A percentile compares a stretch with the other conserved stretches of the same genome.
phyloP scores from a whole-genome alignment of 2,888 invertebrate species.

The Oscheius sp. region DNA sequence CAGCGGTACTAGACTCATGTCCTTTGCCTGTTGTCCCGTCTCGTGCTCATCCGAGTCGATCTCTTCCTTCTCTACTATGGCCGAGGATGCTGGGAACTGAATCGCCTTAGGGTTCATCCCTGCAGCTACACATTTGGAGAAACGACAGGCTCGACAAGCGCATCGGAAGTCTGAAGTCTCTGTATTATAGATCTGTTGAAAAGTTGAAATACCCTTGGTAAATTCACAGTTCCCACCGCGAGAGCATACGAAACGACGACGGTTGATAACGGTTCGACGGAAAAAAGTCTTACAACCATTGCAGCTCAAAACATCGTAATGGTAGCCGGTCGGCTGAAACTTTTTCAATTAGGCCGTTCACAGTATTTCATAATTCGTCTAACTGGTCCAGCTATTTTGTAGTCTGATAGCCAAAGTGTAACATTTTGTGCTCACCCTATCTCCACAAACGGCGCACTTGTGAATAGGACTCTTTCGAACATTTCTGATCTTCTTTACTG shows the following conservation, averaged over 20 bases:
- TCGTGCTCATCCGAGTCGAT: not conserved
- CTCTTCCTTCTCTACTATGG: not conserved
- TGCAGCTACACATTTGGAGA: conserved; percentile 55
- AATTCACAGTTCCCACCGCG: conserved; percentile 60
- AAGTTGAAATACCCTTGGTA: conserved; percentile 43
- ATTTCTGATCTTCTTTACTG: conserved; percentile 44
- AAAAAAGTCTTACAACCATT: conserved; percentile 67
- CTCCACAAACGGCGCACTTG: conserved; percentile 62
- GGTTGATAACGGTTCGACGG: conserved; percentile 56
- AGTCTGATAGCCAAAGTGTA: too few relatives aligned
- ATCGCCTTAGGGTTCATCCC: conserved; percentile 55
- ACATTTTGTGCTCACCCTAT: conserved; percentile 34
- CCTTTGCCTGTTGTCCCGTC: not conserved
- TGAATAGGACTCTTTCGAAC: conserved; percentile 59
- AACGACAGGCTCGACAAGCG: conserved; percentile 61
- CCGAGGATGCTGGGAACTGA: conserved; percentile 1
- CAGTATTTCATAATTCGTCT: too few relatives aligned
- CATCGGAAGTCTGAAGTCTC: conserved; percentile 57
- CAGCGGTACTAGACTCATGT: not conserved
- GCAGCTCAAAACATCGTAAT: conserved; percentile 62
- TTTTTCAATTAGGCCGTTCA: not conserved
- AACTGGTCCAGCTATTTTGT: not conserved
- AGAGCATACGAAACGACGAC: conserved; percentile 51
- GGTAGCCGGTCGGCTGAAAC: conserved; percentile 62
- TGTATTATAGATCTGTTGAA: not conserved